Conservation (phyloP, 2,113 vertebrate genomes). For the Halcyon senegalensis region DNA sequence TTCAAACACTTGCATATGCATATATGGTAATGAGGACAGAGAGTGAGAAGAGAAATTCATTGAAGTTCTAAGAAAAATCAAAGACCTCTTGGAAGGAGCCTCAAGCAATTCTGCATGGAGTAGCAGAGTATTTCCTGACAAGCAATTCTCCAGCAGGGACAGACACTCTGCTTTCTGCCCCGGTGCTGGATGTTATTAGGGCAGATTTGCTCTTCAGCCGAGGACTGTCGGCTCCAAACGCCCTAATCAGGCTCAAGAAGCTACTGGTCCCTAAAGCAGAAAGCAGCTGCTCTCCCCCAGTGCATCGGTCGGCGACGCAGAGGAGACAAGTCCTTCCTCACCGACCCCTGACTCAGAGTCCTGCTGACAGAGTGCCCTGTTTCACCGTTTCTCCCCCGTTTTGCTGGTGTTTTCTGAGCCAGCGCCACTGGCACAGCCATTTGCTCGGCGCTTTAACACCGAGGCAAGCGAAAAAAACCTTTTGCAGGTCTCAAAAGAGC, state of each 20-base stretch:
- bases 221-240: neutral
- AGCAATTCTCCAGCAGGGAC: slow-evolving; percentile 39
- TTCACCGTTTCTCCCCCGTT: neutral
- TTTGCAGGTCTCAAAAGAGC: fast-evolving
- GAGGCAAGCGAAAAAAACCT: neutral
- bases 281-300: neutral
- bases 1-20: slow-evolving; percentile 67
- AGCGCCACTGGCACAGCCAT: neutral
- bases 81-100: slow-evolving; percentile 62
- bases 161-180: neutral
- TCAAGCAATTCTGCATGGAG: slow-evolving; percentile 22
- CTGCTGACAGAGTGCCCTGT: neutral
- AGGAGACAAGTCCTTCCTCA: neutral
- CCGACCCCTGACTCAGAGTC: too few species aligned
- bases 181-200: neutral
- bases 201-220: neutral
- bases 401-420: neutral
- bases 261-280: neutral
- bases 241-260: neutral
- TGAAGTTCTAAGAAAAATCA: slow-evolving; percentile 69
- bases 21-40: slow-evolving; percentile 51
- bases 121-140: slow-evolving; percentile 41
- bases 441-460: neutral
- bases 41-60: slow-evolving; percentile 59
- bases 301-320: fast-evolving